Percentiles rank a stretch among this genome's conserved stretches.
phyloP scores from a whole-genome alignment of 2,888 invertebrate genomes.

The Xiphydria camelus region DNA sequence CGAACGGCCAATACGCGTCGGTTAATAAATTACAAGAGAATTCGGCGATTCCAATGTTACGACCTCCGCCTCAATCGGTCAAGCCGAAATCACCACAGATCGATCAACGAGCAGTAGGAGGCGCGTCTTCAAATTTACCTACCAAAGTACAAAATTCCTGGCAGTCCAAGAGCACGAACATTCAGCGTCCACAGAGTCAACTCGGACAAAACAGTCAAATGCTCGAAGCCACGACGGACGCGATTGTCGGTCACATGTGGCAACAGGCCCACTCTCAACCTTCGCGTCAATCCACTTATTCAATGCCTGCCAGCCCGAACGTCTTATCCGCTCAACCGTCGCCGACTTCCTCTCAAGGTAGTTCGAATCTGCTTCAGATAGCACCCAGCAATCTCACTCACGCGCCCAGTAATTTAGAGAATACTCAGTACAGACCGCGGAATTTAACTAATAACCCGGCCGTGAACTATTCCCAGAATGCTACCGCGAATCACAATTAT shows the following conservation, averaged over 20 bases:
- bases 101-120: conserved; percentile 33
- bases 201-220: conserved; percentile 26
- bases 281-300: conserved; percentile 23
- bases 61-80: conserved; percentile 58
- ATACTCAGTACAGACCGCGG: conserved; percentile 19
- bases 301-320: neutral
- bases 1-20: conserved; percentile 21
- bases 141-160: conserved; percentile 55
- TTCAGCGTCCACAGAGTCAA: conserved; percentile 41
- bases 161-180: conserved; percentile 42
- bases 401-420: conserved; percentile 17
- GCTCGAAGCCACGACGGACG: conserved; percentile 39
- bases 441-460: conserved; percentile 17
- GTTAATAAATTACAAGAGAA: conserved; percentile 35
- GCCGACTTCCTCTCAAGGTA: too few species aligned
- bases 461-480: conserved; percentile 26
- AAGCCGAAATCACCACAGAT: conserved; percentile 48
- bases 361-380: conserved; percentile 26
- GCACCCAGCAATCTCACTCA: conserved; percentile 30
- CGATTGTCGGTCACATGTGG: conserved; percentile 49
- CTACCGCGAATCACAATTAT: conserved; percentile 12
- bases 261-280: conserved; percentile 39
- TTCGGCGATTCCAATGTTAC: conserved; percentile 55
- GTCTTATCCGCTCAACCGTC: neutral
- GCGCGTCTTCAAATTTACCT: conserved; percentile 33